Conservation (phyloP, 2,113 vertebrate species). For the human (Homo sapiens) region GRCh38 chrX:11369501-11370000, state of each 20-base stretch:
- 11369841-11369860: background rate
- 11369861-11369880: background rate
- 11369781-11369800: background rate
- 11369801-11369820: constrained; percentile 2
- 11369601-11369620: background rate
- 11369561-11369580: background rate
- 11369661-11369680: background rate
- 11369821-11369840: background rate
- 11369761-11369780: background rate
- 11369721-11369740: background rate
- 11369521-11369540: background rate
- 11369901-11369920: background rate
- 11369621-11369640: background rate
- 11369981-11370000: background rate
- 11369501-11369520: background rate
- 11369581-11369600: background rate
- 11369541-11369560: background rate
- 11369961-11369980: background rate
- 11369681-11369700: background rate
- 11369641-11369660: constrained; percentile 2
- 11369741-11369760: background rate
- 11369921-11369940: background rate
- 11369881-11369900: background rate
- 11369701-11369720: background rate
- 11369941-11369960: background rate